A percentile compares a stretch with the other conserved stretches of the same genome.
phyloP scores from a whole-genome alignment of 2,113 vertebrate genomes.

The Etheostoma cragini region DNA sequence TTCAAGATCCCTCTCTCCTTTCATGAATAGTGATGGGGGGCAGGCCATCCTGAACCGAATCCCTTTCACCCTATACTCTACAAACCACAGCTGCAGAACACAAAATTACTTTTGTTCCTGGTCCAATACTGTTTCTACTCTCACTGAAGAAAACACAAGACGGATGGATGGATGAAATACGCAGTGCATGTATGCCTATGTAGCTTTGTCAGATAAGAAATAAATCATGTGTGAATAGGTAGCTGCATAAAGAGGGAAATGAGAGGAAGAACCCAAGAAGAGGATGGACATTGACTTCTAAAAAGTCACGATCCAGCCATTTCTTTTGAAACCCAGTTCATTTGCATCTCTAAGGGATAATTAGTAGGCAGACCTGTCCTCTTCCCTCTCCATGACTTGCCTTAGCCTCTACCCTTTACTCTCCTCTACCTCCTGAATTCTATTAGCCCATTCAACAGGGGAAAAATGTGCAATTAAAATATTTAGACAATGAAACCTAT shows the following conservation, averaged over 20 bases:
- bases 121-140: constrained; percentile 27
- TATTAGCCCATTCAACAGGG: constrained; percentile 45
- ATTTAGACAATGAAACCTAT: constrained; percentile 49
- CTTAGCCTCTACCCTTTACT: constrained; percentile 59
- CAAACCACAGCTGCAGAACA: constrained; percentile 46
- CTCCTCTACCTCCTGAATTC: constrained; percentile 44
- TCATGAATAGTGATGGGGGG: constrained; percentile 77
- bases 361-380: constrained; percentile 45
- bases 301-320: constrained; percentile 47
- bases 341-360: constrained; percentile 68
- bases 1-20: constrained; percentile 59
- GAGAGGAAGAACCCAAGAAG: constrained; percentile 21
- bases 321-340: constrained; percentile 61
- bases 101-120: constrained; percentile 50
- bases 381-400: constrained; percentile 41
- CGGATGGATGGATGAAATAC: neutral
- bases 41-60: constrained; percentile 57
- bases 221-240: constrained; percentile 19
- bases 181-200: neutral
- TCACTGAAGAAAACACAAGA: neutral
- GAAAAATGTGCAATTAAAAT: constrained; percentile 59
- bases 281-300: constrained; percentile 55
- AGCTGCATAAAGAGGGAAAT: constrained; percentile 29
- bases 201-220: constrained; percentile 13
- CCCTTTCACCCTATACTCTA: constrained; percentile 45